phyloP scores from a whole-genome alignment of 1,140 invertebrate species.

The Drosophila suzukii region DNA sequence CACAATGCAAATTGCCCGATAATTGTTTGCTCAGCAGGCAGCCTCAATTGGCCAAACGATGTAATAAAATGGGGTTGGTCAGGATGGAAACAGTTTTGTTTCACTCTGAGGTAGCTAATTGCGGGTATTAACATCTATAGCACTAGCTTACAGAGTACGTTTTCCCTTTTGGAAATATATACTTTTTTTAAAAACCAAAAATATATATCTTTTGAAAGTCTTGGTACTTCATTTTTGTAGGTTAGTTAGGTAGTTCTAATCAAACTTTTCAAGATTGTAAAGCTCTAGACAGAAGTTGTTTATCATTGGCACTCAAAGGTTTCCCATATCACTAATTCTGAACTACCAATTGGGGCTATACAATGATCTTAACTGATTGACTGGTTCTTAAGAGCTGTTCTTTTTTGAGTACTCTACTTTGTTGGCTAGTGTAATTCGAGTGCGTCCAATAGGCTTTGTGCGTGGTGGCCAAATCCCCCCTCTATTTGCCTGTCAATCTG shows the following conservation, averaged over 20 bases:
- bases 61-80: neutral
- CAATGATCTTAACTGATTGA: too few relatives aligned
- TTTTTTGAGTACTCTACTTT: neutral
- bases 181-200: too few relatives aligned
- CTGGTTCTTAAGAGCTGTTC: too few relatives aligned
- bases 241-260: too few relatives aligned
- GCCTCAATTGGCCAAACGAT: constrained; percentile 10
- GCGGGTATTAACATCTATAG: constrained; percentile 9
- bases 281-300: too few relatives aligned
- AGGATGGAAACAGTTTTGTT: constrained; percentile 1
- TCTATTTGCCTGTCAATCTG: neutral
- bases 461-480: constrained; percentile 2
- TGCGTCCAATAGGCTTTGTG: neutral
- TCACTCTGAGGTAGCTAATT: constrained; percentile 28
- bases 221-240: too few relatives aligned
- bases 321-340: too few relatives aligned
- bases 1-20: constrained; percentile 46
- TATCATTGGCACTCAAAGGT: too few relatives aligned
- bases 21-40: constrained; percentile 55
- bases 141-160: neutral
- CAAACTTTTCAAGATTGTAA: too few relatives aligned
- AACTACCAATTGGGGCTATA: too few relatives aligned
- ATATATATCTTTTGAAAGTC: too few relatives aligned
- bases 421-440: constrained; percentile 2
- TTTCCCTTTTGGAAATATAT: neutral